Evolutionary conservation across 2,113 vertebrate species (phyloP), one percentile per base, ranked within the genome.

Genomic region (Thryonomys swinderianus): DNA sequence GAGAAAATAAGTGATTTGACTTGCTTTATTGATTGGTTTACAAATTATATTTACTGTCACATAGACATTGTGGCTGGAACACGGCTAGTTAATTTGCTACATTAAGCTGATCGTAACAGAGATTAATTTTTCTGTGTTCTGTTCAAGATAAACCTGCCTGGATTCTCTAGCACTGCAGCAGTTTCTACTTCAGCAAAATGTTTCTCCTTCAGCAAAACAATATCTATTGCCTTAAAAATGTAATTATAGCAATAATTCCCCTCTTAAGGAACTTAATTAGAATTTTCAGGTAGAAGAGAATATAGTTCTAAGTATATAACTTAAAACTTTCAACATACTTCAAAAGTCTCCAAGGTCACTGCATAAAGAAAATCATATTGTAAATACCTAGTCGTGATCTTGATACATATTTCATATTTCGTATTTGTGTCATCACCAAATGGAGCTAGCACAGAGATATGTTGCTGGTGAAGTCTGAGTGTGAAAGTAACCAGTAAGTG

Each of bases 11-110:
- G n/a, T 96, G 84, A 94, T 97, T 88, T 96, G 76, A 81, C 23
- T 95, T 95, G 90, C 71, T 64, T 94, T 97, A 97, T 96, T 96
- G 92, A 97, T 96, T 96, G 76, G 66, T 74, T 97, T 96, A 95
- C 93, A 96, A 96, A 92, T 95, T 96, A 95, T 96, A 95, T 95
- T 95, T 96, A 85, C 95, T 96, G 94, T 93, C 93, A 87, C 93
- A 85, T 25, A 92, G 87, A 98, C 96, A 97, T 67, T 21, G 21
- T 59, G 9, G n/a, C 71, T 97, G 95, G 82, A 93, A 97, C 91
- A 86, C 16, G 73, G 91, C 25, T 96, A 82, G 93, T 96, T 96
- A 94, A 96, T 93, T 97, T 97, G 85, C 64, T 51, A 76, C 90
- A 94, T 92, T 98, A 97, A 96, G 97, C 67, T 96, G 73, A 92